Percentiles rank a stretch among this genome's conserved stretches.
phyloP scores from a whole-genome alignment of 2,888 invertebrate genomes.

The Dendrolimus pini region DNA sequence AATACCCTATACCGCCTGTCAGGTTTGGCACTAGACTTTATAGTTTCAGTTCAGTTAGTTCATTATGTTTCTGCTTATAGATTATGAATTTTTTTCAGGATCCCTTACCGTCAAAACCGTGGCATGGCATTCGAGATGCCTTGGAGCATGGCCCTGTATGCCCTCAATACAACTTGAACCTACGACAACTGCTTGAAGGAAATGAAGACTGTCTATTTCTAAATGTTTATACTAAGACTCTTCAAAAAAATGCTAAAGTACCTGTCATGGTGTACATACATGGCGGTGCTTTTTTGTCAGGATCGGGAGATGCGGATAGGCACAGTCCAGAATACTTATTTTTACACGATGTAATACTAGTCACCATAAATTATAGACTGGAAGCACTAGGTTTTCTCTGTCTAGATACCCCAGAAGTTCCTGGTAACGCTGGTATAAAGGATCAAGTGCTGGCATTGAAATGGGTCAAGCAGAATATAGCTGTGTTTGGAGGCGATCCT shows the following conservation, averaged over 20 bases:
- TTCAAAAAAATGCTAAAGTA: conserved; percentile 22
- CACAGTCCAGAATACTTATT: conserved; percentile 53
- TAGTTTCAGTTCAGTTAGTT: too few species aligned
- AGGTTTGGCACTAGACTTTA: too few species aligned
- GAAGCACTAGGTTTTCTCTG: conserved; percentile 37
- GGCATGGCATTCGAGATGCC: conserved; percentile 46
- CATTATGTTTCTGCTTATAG: background rate
- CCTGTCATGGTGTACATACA: conserved; percentile 64
- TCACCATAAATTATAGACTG: conserved; percentile 58
- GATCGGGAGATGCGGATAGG: conserved; percentile 43
- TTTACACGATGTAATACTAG: conserved; percentile 49
- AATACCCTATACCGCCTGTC: too few species aligned
- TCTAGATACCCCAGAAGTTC: conserved; percentile 39
- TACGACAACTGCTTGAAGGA: conserved; percentile 35
- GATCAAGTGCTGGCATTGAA: conserved; percentile 48
- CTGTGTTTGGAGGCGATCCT: conserved; percentile 44
- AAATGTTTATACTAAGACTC: conserved; percentile 43
- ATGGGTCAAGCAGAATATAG: conserved; percentile 47
- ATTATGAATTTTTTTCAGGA: conserved; percentile 27
- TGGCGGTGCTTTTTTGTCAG: conserved; percentile 51
- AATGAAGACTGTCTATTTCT: conserved; percentile 50
- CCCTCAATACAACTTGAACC: conserved; percentile 41
- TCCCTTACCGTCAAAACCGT: conserved; percentile 36
- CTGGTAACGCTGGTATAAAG: conserved; percentile 56
- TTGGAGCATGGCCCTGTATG: conserved; percentile 44